Percentiles rank a stretch among this genome's conserved stretches.
phyloP scores from a whole-genome alignment of 2,797 vertebrate species.

The Florisuga fusca region DNA sequence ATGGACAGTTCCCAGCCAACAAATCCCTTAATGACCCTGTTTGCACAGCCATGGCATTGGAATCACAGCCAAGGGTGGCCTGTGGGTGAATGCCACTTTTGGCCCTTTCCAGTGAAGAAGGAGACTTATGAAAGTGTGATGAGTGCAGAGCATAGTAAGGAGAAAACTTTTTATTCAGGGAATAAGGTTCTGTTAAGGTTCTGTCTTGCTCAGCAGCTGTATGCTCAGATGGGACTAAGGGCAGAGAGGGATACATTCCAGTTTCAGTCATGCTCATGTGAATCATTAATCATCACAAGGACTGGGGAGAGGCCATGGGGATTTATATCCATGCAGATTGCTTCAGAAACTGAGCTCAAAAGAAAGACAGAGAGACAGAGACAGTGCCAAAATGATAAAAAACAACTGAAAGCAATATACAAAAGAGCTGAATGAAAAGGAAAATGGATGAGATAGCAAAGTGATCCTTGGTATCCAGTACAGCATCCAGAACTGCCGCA shows the following conservation, averaged over 20 bases:
- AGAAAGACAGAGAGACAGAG: not conserved
- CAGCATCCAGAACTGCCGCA: not conserved
- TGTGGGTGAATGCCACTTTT: not conserved
- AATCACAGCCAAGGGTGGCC: not conserved
- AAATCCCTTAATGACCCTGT: not conserved
- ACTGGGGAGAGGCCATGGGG: not conserved
- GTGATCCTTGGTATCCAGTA: not conserved
- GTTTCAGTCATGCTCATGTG: constrained; percentile 38
- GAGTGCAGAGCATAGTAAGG: not conserved
- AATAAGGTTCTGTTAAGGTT: not conserved
- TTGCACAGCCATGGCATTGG: accelerated
- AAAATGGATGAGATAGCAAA: not conserved
- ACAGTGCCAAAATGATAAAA: not conserved
- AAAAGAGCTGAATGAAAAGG: not conserved
- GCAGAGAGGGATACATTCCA: constrained; percentile 26
- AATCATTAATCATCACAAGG: constrained; percentile 44
- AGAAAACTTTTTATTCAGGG: not conserved
- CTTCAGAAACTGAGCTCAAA: constrained; percentile 4
- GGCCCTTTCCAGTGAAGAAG: not conserved
- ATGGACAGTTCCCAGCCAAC: not conserved
- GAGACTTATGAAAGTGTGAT: not conserved
- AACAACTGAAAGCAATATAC: not conserved
- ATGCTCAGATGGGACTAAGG: not conserved
- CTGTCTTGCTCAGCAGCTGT: not conserved
- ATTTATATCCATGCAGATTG: not conserved